These are phyloP conservation scores for Acrocephalus scirpaceus DNA, from an alignment of 2,797 vertebrate species.

Conservation along the genomic window DNA sequence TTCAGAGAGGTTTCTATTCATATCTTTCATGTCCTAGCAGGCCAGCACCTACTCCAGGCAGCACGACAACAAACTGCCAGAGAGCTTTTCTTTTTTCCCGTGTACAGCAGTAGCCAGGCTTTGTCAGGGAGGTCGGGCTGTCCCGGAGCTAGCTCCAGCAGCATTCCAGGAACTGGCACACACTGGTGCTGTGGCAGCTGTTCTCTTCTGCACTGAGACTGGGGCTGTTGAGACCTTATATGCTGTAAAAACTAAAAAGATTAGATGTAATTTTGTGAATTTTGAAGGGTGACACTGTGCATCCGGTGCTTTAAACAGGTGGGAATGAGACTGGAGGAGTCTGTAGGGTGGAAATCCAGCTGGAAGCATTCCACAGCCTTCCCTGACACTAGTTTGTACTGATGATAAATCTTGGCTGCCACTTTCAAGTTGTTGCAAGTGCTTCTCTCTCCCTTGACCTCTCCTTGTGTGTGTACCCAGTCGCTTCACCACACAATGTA, in stretches of 20 bases:
- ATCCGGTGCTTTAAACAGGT: background rate
- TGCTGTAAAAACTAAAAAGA: background rate
- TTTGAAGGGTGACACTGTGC: background rate
- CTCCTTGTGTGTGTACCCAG: background rate
- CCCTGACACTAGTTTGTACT: background rate
- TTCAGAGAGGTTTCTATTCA: background rate
- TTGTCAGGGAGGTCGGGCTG: background rate
- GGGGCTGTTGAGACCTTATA: background rate
- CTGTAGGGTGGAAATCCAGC: background rate
- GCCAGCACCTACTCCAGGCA: background rate
- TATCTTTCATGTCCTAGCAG: background rate
- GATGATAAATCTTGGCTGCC: background rate
- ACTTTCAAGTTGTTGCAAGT: background rate
- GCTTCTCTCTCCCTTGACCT: background rate
- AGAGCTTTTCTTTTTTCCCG: background rate
- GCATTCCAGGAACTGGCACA: slow-evolving; percentile 14
- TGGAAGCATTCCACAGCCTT: background rate
- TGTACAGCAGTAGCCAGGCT: background rate
- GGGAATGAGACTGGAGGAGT: background rate
- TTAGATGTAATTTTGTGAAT: background rate
- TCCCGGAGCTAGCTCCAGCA: background rate
- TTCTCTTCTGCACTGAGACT: background rate
- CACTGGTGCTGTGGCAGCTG: background rate
- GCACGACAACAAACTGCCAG: background rate
- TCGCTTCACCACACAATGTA: rapidly evolving